A percentile compares a stretch with the other conserved stretches of the same genome.
Evolutionary conservation across 92 coral and sea anemone genomes (phyloP).

Genomic region (Epizoanthus stellaris): DNA sequence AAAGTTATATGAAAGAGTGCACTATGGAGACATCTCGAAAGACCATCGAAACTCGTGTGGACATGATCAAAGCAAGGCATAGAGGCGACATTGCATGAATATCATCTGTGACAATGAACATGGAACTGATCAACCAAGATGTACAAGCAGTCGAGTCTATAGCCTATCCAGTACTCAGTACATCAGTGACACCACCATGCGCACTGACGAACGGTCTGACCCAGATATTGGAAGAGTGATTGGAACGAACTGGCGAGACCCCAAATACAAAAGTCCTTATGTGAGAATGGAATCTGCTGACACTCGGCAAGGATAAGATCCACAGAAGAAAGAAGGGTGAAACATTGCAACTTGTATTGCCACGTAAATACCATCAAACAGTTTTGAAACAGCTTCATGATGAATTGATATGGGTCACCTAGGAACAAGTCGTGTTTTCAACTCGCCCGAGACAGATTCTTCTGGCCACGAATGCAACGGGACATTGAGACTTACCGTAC

Average conservation of each 20-base stretch:
- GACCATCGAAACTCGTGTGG: no score
- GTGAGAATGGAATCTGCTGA: no score
- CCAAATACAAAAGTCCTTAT: no score
- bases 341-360: no score
- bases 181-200: background rate
- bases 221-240: conserved; percentile 25
- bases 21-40: no score
- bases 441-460: conserved; percentile 48
- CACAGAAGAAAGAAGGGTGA: no score
- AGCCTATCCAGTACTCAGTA: background rate
- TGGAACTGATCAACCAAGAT: background rate
- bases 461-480: conserved; percentile 48
- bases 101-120: conserved; percentile 29
- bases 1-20: no score
- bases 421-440: background rate
- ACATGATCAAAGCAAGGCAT: no score
- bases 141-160: background rate
- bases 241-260: background rate
- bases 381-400: no score
- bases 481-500: conserved; percentile 29
- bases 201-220: conserved; percentile 1
- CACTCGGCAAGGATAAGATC: no score
- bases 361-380: no score
- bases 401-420: conserved; percentile 3
- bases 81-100: no score